Evolutionary conservation across 2,797 vertebrate genomes (phyloP), one percentile per base, ranked within the genome.

Genomic region (Nyctalus aviator): DNA sequence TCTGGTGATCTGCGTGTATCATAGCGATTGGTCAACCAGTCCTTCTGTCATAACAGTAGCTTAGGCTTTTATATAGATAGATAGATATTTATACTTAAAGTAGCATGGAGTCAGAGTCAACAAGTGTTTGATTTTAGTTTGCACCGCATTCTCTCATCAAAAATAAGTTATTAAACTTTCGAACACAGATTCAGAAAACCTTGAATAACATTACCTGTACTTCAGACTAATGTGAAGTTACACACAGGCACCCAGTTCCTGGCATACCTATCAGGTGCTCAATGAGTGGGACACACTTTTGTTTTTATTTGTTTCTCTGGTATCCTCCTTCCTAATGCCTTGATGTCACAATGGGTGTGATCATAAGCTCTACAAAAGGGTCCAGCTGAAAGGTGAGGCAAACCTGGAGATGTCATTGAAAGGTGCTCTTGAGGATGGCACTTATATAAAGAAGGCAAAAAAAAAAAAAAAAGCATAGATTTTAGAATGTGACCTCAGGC

Each of bases 331-430:
- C 48, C 32, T 30, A n/a, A 85, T 30, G 13, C 27, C 11, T 32
- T 8, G 14, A 30, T 5, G 59, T 14, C 64, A 35, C 9, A 21
- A 12, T 41, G 8, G 17, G 5, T n/a, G 25, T 2, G 6, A 0
- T 62, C n/a, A 30, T 41, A 23, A 32, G 55, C n/a, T 55, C 46
- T 4, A 17, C 14, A 44, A 27, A 11, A 18, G 32, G 53, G 62
- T 7, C 1, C 21, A 12, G 1, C 27, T 18, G 11, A 18, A 41
- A n/a, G 12, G 15, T 8, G 2, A 1, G 13, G 37, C 21, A 18
- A 5, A n/a, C 14, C 4, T 13, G 23, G 53, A 11, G 30, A 20
- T 2, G 25, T 59, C 41, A 20, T 8, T 7, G 0, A 23, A 13
- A n/a, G 7, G 13, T 44, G 2, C 53, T 23, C 0, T 57, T 64